These are phyloP conservation scores for silkworm (Bombyx mori) DNA, from an alignment of 1,140 invertebrate species.

Conservation along the genomic window ASM3026992v2 NC_085128.1:4682501-4683000, in stretches of 20 bases:
- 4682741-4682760: not conserved
- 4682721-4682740: not conserved
- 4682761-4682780: not conserved
- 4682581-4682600: not conserved
- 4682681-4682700: not conserved
- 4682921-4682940: conserved; percentile 5
- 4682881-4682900: conserved; percentile 6
- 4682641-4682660: conserved; percentile 19
- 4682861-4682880: conserved; percentile 7
- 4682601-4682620: not conserved
- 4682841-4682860: conserved; percentile 5
- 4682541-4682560: not conserved
- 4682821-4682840: conserved; percentile 2
- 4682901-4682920: conserved; percentile 6
- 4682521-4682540: not conserved
- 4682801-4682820: not conserved
- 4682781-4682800: not conserved
- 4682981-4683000: not conserved
- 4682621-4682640: not conserved
- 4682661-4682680: conserved; percentile 9
- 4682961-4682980: not conserved
- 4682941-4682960: not conserved
- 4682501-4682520: conserved; percentile 4
- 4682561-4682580: not conserved
- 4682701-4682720: not conserved